Evolutionary conservation across 2,797 vertebrate species (phyloP).

Genomic region (Acipenser transmontanus): DNA sequence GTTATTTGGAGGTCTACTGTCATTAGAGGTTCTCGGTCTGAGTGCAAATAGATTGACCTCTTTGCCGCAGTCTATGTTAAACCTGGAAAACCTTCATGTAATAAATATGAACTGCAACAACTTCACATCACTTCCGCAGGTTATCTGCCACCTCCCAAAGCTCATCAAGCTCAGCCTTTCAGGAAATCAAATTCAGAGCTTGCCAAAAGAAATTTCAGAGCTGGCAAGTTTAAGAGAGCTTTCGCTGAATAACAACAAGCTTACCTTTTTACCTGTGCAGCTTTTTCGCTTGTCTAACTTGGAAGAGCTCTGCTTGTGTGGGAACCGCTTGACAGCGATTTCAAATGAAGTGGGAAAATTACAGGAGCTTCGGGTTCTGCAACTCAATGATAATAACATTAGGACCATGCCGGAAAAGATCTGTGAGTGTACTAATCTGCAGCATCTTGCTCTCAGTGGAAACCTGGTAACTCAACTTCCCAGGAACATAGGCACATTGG

Average conservation of each 20-base stretch:
- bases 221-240: constrained; percentile 36
- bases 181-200: constrained; percentile 44
- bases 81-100: constrained; percentile 34
- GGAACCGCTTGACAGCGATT: constrained; percentile 45
- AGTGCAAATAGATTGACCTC: constrained; percentile 37
- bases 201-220: constrained; percentile 44
- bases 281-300: constrained; percentile 42
- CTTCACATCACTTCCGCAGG: constrained; percentile 41
- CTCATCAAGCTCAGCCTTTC: constrained; percentile 36
- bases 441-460: constrained; percentile 36
- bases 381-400: constrained; percentile 46
- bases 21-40: constrained; percentile 40
- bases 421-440: constrained; percentile 33
- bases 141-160: constrained; percentile 41
- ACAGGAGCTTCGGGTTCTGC: constrained; percentile 39
- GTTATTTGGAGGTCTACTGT: constrained; percentile 34
- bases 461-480: constrained; percentile 44
- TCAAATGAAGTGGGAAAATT: constrained; percentile 44
- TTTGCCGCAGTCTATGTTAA: constrained; percentile 29
- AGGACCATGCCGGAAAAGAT: constrained; percentile 37
- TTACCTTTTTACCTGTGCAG: constrained; percentile 45
- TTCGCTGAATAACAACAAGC: constrained; percentile 42
- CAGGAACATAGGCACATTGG: constrained; percentile 35
- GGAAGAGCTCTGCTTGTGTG: constrained; percentile 39
- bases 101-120: constrained; percentile 37